A percentile compares a stretch with the other conserved stretches of the same genome.
Evolutionary conservation across 2,113 vertebrate species (phyloP).

Genomic region (Erythrolamprus reginae): DNA sequence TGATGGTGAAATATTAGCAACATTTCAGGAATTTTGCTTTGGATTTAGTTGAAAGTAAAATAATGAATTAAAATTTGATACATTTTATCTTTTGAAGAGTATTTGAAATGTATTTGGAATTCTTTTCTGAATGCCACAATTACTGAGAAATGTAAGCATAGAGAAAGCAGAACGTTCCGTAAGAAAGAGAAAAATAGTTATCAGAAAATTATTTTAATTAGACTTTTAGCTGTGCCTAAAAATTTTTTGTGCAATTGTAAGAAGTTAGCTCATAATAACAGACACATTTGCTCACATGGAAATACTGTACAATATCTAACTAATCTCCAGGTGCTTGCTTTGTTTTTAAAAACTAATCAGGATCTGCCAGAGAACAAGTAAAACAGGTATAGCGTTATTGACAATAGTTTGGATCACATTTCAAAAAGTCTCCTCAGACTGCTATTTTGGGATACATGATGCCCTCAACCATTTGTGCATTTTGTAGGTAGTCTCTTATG

Average conservation of each 20-base stretch:
- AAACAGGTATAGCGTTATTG: neutral
- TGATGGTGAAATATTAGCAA: neutral
- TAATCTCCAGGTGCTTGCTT: neutral
- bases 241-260: neutral
- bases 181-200: neutral
- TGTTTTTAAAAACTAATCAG: slow-evolving; percentile 5
- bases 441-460: neutral
- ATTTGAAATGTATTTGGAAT: neutral
- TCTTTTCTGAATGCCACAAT: neutral
- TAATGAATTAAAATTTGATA: neutral
- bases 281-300: neutral
- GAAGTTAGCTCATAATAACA: neutral
- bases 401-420: neutral
- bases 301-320: neutral
- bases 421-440: neutral
- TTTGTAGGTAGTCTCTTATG: neutral
- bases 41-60: neutral
- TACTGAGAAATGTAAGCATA: neutral
- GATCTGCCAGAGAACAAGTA: neutral
- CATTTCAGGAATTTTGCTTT: neutral
- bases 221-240: neutral
- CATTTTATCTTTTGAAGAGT: neutral
- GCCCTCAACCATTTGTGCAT: neutral
- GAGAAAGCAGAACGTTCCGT: neutral
- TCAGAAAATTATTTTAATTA: neutral